Base-by-base conservation (phyloP, 1,140 invertebrate genomes). In the Drosophila littoralis region DNA sequence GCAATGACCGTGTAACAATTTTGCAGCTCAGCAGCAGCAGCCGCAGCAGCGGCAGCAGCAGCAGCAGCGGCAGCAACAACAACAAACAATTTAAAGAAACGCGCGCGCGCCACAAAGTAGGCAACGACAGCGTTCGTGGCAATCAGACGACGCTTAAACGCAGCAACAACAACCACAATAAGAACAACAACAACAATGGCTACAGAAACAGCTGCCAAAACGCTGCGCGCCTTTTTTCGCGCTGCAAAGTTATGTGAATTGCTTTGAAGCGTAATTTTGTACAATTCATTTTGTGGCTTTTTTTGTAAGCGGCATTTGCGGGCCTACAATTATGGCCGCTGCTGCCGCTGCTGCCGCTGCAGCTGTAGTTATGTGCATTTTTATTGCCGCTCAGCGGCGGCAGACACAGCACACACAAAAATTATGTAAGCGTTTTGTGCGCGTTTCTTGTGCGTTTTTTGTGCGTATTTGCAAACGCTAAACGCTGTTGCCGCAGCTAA, bases 1-100 rank as follows among this genome's bases (percentile, higher is more conserved):
- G 73, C 79, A 88, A 88, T 86, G 83, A 76, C 83, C 83, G 83
- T 86, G 83, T 86, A 82, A 88, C 83, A 82, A 86, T 86, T 86
- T 86, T 75, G 82, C 82, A 66, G 70, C 55, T 59, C 59, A 72
- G 54, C 54, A 55, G 61, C 64, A 74, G 43, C 43, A 57, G 32
- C 12, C 48, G n/a, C 32, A 71, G 32, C 35, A 54, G 40, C 40
- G 57, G 52, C 33, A 38, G 13, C 58, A 63, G 28, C 61, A 59
- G 17, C 17, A 17, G 17, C 17, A 17, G 17, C 1, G 17, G 40
- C 55, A 51, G 22, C 48, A 57, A 13, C 33, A 58, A 22, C 54
- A 61, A 22, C 50, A 61, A 50, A 55, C 64, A 28, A 71, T 58
- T 61, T 57, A 72, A 79, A 73, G 57, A 79, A 75, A 82, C 75